A percentile compares a stretch with the other conserved stretches of the same genome.
Conservation (phyloP, 2,113 vertebrate genomes). For the Enhydra lutris region DNA sequence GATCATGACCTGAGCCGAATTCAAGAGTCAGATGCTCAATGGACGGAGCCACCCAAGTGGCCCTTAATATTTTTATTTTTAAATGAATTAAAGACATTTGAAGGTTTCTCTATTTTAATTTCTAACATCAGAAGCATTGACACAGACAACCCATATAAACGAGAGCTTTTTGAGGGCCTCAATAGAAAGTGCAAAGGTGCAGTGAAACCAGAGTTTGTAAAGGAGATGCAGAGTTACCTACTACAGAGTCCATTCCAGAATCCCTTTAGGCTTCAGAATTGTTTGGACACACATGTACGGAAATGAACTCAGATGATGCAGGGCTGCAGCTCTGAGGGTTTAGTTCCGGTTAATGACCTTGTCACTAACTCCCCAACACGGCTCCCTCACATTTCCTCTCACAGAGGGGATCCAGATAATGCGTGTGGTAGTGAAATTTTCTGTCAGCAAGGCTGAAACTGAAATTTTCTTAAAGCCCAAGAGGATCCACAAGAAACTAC, state of each 20-base stretch:
- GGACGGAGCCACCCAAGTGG: not conserved
- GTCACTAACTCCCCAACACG: not conserved
- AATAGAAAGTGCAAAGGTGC: not conserved
- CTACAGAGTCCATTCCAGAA: not conserved
- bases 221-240: not conserved
- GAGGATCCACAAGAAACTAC: not conserved
- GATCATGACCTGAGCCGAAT: not conserved
- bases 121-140: not conserved
- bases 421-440: not conserved
- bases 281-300: not conserved
- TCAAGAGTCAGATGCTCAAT: not conserved
- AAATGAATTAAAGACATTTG: not conserved
- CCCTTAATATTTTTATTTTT: not conserved
- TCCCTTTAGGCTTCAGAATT: not conserved
- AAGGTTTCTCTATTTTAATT: not conserved
- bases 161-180: not conserved
- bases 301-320: not conserved
- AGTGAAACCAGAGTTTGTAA: not conserved
- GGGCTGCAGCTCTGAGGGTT: not conserved
- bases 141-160: not conserved
- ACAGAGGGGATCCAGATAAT: not conserved
- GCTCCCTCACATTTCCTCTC: not conserved
- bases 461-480: not conserved
- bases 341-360: not conserved
- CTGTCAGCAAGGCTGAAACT: not conserved